phyloP scores from a whole-genome alignment of 2,797 vertebrate genomes.

The Lepus townsendii region DNA sequence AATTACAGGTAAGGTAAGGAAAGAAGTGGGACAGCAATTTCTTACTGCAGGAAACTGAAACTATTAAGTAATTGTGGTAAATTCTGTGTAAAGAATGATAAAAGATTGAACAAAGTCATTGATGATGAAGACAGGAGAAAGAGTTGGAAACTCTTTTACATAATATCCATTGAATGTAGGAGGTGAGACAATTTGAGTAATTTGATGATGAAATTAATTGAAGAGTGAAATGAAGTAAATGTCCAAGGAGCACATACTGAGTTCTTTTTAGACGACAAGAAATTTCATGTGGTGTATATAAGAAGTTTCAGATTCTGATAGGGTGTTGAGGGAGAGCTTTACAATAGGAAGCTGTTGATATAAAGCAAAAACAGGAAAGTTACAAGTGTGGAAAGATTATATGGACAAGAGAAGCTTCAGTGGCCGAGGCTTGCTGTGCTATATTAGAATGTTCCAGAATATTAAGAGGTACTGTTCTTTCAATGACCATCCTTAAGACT shows the following conservation, averaged over 20 bases:
- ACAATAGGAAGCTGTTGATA: not conserved
- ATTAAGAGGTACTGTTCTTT: not conserved
- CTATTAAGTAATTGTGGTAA: not conserved
- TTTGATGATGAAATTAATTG: slow-evolving; percentile 27
- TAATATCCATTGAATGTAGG: not conserved
- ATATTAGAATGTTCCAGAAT: not conserved
- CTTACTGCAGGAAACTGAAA: not conserved
- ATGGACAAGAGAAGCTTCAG: not conserved
- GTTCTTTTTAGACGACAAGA: not conserved
- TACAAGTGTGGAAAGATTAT: slow-evolving; percentile 1
- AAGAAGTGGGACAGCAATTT: not conserved
- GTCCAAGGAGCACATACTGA: not conserved
- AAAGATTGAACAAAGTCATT: not conserved
- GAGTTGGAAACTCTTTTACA: not conserved
- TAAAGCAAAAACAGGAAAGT: not conserved
- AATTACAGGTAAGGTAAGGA: not conserved
- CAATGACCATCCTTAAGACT: not conserved
- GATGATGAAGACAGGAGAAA: not conserved
- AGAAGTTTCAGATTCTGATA: not conserved
- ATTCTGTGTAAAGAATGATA: not conserved
- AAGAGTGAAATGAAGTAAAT: not conserved
- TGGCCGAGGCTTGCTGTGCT: not conserved
- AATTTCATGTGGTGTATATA: not conserved
- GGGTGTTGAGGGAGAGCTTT: not conserved
- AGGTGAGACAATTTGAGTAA: not conserved